Percentiles rank a stretch among this genome's conserved stretches.
phyloP scores from a whole-genome alignment of 2,113 vertebrate genomes.

The Salvelinus alpinus region DNA sequence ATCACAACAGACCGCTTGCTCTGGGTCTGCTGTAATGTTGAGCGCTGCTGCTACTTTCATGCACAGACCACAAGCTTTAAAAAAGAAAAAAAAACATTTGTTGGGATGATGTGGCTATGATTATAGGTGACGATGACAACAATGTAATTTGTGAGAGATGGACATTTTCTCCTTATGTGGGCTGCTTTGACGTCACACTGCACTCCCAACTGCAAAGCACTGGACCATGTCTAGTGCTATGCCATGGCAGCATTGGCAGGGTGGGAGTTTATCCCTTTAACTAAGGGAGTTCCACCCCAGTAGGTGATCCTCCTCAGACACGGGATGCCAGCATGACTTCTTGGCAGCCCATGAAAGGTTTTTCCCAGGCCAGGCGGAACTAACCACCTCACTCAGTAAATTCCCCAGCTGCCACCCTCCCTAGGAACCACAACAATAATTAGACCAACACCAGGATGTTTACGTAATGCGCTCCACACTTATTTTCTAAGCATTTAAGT shows the following conservation, averaged over 20 bases:
- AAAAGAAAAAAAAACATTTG: no score
- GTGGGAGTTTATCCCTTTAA: constrained; percentile 20
- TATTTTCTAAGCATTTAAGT: constrained; percentile 43
- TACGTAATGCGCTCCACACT: constrained; percentile 33
- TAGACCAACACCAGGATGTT: constrained; percentile 53
- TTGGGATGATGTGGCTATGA: no score
- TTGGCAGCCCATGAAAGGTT: constrained; percentile 30
- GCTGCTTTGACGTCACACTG: background rate
- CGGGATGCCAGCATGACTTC: constrained; percentile 38
- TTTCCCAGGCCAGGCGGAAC: constrained; percentile 53
- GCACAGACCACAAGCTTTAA: no score
- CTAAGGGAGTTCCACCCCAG: background rate
- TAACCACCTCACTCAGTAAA: constrained; percentile 56
- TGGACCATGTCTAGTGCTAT: constrained; percentile 20
- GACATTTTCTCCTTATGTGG: background rate
- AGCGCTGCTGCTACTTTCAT: background rate
- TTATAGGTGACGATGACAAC: no score
- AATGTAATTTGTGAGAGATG: no score
- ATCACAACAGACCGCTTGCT: background rate
- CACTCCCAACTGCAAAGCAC: constrained; percentile 7
- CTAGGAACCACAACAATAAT: constrained; percentile 56
- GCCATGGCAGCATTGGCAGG: background rate
- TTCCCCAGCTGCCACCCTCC: constrained; percentile 49
- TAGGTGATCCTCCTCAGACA: constrained; percentile 31
- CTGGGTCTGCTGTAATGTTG: background rate